Conservation (phyloP, 2,113 vertebrate species). For the Struthidea cinerea region DNA sequence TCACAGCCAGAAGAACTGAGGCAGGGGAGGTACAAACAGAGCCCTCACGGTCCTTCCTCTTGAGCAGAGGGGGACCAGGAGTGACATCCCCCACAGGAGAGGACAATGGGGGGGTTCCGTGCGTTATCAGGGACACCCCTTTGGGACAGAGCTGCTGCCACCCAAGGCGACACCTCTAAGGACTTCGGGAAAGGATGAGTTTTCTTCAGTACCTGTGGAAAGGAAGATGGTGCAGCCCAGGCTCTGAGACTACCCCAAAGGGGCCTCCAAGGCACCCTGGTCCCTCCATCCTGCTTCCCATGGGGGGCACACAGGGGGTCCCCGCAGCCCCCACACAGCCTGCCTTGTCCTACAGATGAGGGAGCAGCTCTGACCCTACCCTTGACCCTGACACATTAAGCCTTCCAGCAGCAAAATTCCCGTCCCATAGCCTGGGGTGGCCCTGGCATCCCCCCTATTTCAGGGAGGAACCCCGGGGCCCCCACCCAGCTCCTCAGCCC, state of each 20-base stretch:
- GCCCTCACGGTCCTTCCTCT: rapidly evolving
- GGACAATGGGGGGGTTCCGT: rapidly evolving
- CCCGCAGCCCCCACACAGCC: neutral
- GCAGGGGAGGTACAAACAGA: neutral
- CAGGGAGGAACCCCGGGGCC: neutral
- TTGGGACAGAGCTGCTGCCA: neutral
- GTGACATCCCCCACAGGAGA: rapidly evolving
- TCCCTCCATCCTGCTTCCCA: neutral
- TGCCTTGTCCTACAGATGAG: neutral
- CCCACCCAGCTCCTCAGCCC: neutral
- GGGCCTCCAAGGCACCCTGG: neutral
- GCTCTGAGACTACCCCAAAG: rapidly evolving
- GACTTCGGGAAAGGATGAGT: rapidly evolving
- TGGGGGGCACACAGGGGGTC: neutral
- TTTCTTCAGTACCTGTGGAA: neutral
- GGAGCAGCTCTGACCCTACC: neutral
- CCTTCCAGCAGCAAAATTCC: neutral
- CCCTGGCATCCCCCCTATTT: rapidly evolving
- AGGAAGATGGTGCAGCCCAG: rapidly evolving
- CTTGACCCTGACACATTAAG: rapidly evolving
- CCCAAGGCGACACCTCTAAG: neutral
- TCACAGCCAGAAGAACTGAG: neutral
- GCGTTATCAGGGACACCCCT: neutral
- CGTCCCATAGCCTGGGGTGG: rapidly evolving
- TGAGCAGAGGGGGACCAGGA: rapidly evolving